Conservation (phyloP, 2,797 vertebrate genomes). For the Miichthys miiuy region DNA sequence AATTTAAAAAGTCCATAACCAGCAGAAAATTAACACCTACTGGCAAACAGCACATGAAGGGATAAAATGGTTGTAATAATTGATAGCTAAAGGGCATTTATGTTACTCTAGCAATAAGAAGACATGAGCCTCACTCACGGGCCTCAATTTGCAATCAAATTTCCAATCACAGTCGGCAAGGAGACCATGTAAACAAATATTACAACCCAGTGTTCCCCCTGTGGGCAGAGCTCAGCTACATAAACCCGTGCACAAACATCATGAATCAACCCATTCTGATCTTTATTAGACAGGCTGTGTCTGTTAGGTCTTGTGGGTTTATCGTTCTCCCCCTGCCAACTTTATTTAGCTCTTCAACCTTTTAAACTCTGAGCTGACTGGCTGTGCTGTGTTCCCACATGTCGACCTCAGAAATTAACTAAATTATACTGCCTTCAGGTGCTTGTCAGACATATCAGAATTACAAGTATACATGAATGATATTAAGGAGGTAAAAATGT, state of each 20-base stretch:
- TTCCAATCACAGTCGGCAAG: background rate
- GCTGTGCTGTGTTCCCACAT: slow-evolving; percentile 15
- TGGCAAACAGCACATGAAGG: background rate
- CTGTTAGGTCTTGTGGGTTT: background rate
- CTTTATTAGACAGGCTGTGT: background rate
- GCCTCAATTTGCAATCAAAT: slow-evolving; percentile 3
- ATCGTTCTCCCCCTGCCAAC: slow-evolving; percentile 14
- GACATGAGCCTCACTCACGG: background rate
- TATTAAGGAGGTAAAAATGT: background rate
- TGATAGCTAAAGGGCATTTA: background rate
- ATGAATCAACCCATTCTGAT: background rate
- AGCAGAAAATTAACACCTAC: background rate
- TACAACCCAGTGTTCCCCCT: background rate
- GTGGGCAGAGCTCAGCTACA: slow-evolving; percentile 15
- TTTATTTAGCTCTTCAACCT: slow-evolving; percentile 1
- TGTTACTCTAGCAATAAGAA: background rate
- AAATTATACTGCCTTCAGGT: slow-evolving; percentile 20
- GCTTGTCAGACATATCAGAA: slow-evolving; percentile 27
- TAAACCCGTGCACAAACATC: background rate
- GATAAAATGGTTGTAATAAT: background rate
- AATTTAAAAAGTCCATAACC: background rate
- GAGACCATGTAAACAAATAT: slow-evolving; percentile 9
- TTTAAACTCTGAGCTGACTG: slow-evolving; percentile 7
- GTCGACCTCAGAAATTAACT: slow-evolving; percentile 8
- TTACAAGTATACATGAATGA: background rate